Evolutionary conservation across 2,888 invertebrate genomes (phyloP).

Genomic region (Leptodirus hochenwartii): DNA sequence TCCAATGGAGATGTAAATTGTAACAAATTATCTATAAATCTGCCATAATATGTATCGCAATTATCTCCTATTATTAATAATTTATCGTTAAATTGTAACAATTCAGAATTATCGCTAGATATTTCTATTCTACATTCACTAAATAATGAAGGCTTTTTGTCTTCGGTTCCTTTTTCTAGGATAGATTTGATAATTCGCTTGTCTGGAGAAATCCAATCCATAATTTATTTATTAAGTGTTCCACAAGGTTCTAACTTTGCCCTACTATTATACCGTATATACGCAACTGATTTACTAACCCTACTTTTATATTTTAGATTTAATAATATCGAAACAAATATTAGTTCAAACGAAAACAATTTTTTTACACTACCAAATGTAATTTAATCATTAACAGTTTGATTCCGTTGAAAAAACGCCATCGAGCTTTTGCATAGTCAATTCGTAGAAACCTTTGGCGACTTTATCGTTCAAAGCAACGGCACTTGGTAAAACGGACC

Average conservation of each 20-base stretch:
- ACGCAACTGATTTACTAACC: conserved; percentile 4
- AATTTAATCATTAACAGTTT: conserved; percentile 19
- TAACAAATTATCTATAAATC: conserved; percentile 28
- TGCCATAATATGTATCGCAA: conserved; percentile 28
- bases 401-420: conserved; percentile 22
- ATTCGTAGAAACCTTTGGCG: conserved; percentile 20
- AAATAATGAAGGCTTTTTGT: too few species aligned
- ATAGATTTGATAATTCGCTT: too few species aligned
- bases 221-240: too few species aligned
- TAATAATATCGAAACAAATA: too few species aligned
- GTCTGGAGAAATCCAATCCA: conserved; percentile 20
- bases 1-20: conserved; percentile 30
- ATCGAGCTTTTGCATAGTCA: conserved; percentile 21
- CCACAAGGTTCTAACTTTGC: too few species aligned
- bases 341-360: conserved; percentile 4
- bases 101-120: conserved; percentile 10
- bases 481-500: conserved; percentile 19
- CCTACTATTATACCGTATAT: too few species aligned
- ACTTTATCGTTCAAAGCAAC: conserved; percentile 19
- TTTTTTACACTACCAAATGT: too few species aligned
- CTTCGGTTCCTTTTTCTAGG: too few species aligned
- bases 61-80: conserved; percentile 26
- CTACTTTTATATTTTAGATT: too few species aligned
- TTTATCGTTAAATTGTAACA: conserved; percentile 14
- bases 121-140: conserved; percentile 7